Conservation (phyloP, 2,113 vertebrate species). For the Megatriorchis doriae region DNA sequence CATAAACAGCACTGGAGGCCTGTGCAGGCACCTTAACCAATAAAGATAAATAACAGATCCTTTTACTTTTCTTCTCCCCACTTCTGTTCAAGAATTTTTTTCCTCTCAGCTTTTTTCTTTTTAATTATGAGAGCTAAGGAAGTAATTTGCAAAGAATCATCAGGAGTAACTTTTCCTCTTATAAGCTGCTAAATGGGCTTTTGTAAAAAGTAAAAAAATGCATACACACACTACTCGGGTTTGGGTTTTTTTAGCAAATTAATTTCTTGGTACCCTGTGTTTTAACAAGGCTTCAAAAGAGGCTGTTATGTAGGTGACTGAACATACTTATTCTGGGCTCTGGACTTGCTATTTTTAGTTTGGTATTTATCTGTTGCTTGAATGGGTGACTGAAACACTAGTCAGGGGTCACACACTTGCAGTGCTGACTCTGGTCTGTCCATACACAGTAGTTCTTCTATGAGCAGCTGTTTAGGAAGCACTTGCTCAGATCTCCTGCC, state of each 20-base stretch:
- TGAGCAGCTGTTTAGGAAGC: constrained; percentile 50
- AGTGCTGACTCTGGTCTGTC: background rate
- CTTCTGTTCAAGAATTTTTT: background rate
- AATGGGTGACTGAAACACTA: constrained; percentile 43
- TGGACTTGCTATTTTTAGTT: constrained; percentile 47
- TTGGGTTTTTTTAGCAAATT: background rate
- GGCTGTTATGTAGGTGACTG: background rate
- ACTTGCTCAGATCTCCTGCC: background rate
- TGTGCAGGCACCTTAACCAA: background rate
- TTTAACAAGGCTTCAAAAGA: constrained; percentile 10
- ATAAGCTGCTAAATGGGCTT: background rate
- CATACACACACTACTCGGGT: background rate
- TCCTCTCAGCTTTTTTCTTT: too few relatives aligned
- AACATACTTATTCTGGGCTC: background rate
- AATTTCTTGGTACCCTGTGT: background rate
- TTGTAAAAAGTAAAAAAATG: background rate
- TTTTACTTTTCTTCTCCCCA: background rate
- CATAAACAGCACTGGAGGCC: background rate
- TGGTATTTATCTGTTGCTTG: constrained; percentile 37
- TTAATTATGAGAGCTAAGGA: background rate
- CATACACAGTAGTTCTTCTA: constrained; percentile 35
- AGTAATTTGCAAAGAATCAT: background rate
- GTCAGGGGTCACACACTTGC: constrained; percentile 19
- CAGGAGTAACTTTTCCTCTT: background rate
- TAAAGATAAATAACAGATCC: background rate